phyloP scores from a whole-genome alignment of 2,797 vertebrate genomes.

The Periparus ater region DNA sequence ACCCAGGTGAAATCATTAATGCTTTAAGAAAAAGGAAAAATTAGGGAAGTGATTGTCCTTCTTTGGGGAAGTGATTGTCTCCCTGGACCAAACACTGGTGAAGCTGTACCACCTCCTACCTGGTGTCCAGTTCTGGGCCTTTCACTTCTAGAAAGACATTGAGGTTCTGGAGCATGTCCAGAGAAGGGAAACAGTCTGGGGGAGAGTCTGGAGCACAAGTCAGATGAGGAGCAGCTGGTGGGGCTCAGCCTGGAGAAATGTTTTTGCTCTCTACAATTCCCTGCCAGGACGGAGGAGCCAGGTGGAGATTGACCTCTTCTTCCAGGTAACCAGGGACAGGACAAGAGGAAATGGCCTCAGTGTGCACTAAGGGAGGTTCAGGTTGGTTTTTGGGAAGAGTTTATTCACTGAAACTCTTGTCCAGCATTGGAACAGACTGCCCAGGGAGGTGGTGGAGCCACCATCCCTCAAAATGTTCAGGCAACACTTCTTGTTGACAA shows the following conservation, averaged over 20 bases:
- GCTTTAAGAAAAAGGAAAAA: neutral
- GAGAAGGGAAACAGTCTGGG: neutral
- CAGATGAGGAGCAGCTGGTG: neutral
- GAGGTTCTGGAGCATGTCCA: neutral
- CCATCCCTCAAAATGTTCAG: neutral
- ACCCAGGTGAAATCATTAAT: neutral
- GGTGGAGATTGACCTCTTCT: neutral
- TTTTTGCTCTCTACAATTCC: neutral
- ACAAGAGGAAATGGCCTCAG: neutral
- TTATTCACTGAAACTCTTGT: neutral
- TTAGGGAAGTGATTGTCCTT: neutral
- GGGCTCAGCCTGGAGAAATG: neutral
- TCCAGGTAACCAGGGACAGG: accelerated
- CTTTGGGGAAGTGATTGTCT: neutral
- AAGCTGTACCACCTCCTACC: neutral
- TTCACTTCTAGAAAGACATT: neutral
- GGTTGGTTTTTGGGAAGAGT: neutral
- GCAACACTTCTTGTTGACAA: neutral
- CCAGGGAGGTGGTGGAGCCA: neutral
- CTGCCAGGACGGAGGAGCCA: neutral
- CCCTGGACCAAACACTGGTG: neutral
- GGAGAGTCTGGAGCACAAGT: neutral
- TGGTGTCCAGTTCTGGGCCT: neutral
- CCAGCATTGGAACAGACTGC: neutral
- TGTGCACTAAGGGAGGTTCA: neutral